Percentiles rank a stretch among this genome's conserved stretches.
phyloP scores from a whole-genome alignment of 2,113 vertebrate genomes.

The Pituophis catenifer region DNA sequence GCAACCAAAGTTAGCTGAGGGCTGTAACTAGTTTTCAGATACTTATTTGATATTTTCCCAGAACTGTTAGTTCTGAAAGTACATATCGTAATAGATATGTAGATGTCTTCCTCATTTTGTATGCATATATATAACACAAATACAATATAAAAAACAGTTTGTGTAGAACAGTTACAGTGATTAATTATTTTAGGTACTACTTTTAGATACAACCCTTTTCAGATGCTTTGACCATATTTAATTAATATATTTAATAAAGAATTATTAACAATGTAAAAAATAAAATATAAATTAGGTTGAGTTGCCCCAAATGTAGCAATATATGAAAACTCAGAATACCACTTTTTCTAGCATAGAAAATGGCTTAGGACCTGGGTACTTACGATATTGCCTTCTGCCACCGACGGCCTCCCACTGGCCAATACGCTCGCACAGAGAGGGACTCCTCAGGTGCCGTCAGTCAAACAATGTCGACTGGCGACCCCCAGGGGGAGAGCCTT shows the following conservation, averaged over 20 bases:
- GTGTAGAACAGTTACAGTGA: not conserved
- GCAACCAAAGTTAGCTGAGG: not conserved
- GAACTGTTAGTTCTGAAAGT: not conserved
- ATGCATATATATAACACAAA: not conserved
- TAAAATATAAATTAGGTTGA: conserved; percentile 53
- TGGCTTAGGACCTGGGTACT: too few species aligned
- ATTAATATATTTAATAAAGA: conserved; percentile 24
- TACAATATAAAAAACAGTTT: not conserved
- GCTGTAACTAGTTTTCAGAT: not conserved
- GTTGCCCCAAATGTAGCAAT: conserved; percentile 47
- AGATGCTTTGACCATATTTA: conserved; percentile 25
- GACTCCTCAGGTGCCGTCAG: too few species aligned
- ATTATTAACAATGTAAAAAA: conserved; percentile 42
- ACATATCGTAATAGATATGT: not conserved
- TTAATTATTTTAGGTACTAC: conserved; percentile 3
- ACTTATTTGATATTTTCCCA: not conserved
- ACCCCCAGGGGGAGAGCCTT: too few species aligned
- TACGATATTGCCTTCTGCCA: too few species aligned
- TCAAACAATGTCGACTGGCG: too few species aligned
- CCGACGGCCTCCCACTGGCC: too few species aligned
- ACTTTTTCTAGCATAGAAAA: too few species aligned
- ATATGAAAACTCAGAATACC: conserved; percentile 36
- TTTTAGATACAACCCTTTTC: conserved; percentile 30
- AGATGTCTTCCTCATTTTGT: not conserved
- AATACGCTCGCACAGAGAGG: too few species aligned